Evolutionary conservation across 1,140 invertebrate genomes (phyloP), one percentile per base, ranked within the genome.

Genomic region (Dreissena polymorpha): DNA sequence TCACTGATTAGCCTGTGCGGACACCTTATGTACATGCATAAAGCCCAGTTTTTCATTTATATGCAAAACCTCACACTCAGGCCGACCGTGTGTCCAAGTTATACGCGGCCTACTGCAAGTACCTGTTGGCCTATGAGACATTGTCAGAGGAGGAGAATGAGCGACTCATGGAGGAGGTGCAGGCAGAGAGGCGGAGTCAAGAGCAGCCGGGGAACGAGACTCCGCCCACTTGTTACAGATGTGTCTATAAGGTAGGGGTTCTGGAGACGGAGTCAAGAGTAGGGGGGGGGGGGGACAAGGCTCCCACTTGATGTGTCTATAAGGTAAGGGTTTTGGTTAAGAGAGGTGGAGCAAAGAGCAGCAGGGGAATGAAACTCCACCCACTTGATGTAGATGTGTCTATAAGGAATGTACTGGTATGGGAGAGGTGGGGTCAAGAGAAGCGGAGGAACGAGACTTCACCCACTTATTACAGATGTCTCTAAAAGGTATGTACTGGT

Each of bases 31-130:
- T 8, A 39, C 8, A 8, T 39, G 39, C 39, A 39, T 39, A 5
- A 39, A 39, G 39, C 39, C 39, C 39, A 39, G 39, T 39, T 39
- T 39, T 39, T 39, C 39, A 5, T 39, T 5, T 39, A 5, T 39
- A 8, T 39, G 53, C 67, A 29, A 29, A 49, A 53, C 29, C 21
- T 74, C 25, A 23, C 18, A 76, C 85, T 0, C 85, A 93, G 93
- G 95, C 96, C 0, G 97, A 97, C 92, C 94, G 97, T 39, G 95
- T 96, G 8, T 96, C 96, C 1, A 97, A 97, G 91, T 92, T 99
- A 12, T 97, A 99, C 91, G 96, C 97, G 88, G 96, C 98, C 78
- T 99, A 98, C 91, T 97, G 97, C 92, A 98, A 97, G 95, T 98
- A 97, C 93, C 93, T 99, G 49, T 92, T 99, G 76, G 97, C 97